Conservation (phyloP, 2,113 vertebrate species). For the Kobus ellipsiprymnus region DNA sequence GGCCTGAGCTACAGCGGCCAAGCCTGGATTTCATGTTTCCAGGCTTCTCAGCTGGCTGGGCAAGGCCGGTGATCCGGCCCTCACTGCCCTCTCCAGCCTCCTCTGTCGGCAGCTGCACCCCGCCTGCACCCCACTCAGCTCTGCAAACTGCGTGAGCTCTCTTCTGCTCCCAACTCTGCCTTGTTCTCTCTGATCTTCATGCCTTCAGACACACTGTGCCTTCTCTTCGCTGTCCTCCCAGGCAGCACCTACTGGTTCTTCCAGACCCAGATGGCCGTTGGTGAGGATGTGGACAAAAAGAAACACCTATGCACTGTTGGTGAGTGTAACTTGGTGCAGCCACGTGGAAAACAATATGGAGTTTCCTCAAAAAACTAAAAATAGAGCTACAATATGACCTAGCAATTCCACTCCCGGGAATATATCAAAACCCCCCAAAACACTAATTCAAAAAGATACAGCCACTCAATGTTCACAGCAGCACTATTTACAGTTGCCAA, state of each 20-base stretch:
- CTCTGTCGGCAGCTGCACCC: not conserved
- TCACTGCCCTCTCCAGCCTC: not conserved
- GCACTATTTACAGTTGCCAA: not conserved
- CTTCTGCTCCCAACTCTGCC: not conserved
- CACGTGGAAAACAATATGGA: not conserved
- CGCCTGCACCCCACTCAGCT: not conserved
- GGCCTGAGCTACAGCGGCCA: not conserved
- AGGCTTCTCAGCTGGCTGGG: not conserved
- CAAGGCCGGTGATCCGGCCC: not conserved
- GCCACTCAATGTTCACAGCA: not conserved
- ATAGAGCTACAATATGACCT: not conserved
- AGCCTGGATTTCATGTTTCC: not conserved
- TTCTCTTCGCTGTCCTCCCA: not conserved
- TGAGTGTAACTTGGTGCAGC: not conserved
- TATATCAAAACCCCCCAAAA: not conserved
- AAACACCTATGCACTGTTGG: not conserved
- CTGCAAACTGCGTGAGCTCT: not conserved
- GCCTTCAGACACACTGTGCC: not conserved
- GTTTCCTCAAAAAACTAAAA: not conserved
- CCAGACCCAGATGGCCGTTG: not conserved
- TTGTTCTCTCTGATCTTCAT: not conserved
- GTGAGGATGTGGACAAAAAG: not conserved
- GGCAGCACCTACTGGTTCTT: not conserved
- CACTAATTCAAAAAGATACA: not conserved
- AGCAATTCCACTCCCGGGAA: not conserved